These are phyloP conservation scores for Nymphalis c-album DNA, from an alignment of 2,888 invertebrate genomes.

Conservation along the genomic window DNA sequence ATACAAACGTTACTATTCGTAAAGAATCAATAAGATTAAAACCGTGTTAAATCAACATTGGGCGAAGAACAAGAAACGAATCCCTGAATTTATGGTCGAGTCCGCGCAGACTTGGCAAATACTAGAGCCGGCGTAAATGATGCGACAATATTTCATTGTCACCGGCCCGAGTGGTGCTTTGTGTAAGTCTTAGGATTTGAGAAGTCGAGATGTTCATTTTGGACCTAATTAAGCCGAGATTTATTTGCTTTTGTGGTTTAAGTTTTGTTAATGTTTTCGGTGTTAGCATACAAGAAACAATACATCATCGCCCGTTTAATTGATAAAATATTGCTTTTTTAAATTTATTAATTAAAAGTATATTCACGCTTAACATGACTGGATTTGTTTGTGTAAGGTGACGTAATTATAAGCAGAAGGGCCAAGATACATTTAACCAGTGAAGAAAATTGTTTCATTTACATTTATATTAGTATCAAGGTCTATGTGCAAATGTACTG, in stretches of 20 bases:
- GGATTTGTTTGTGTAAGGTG: no score
- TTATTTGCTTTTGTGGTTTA: slow-evolving; percentile 29
- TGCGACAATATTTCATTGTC: slow-evolving; percentile 62
- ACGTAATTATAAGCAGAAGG: no score
- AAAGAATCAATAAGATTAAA: slow-evolving; percentile 82
- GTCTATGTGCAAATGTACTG: no score
- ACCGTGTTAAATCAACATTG: slow-evolving; percentile 82
- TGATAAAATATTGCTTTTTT: neutral
- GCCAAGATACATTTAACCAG: no score
- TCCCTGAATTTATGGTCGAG: slow-evolving; percentile 76
- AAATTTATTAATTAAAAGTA: no score
- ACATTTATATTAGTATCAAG: no score
- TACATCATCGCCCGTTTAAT: neutral
- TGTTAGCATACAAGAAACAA: neutral
- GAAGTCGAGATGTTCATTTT: slow-evolving; percentile 32
- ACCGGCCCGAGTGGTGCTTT: slow-evolving; percentile 41
- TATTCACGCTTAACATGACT: no score
- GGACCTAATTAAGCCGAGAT: slow-evolving; percentile 36
- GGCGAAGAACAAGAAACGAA: slow-evolving; percentile 79
- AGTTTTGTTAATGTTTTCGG: slow-evolving; percentile 18
- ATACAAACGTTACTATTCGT: slow-evolving; percentile 59
- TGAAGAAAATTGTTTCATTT: no score
- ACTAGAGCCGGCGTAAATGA: slow-evolving; percentile 62
- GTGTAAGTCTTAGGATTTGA: slow-evolving; percentile 42
- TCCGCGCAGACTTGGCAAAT: slow-evolving; percentile 55